Conservation (phyloP, 1,140 invertebrate genomes). For the Conus ventricosus region DNA sequence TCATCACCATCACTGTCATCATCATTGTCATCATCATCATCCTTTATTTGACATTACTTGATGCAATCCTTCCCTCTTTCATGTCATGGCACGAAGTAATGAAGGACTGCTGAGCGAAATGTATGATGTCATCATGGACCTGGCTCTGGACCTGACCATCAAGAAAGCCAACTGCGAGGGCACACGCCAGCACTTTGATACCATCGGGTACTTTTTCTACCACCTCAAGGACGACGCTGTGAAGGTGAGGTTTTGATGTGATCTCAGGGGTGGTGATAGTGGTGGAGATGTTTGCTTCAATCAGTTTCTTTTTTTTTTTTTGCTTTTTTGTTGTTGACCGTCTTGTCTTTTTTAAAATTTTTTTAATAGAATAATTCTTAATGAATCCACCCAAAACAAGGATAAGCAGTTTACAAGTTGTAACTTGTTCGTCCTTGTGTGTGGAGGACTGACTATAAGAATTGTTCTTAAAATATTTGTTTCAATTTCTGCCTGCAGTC, state of each 20-base stretch:
- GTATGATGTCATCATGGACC: slow-evolving; percentile 24
- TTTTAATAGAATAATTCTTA: too few relatives aligned
- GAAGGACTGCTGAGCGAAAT: neutral
- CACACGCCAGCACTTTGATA: slow-evolving; percentile 17
- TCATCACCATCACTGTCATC: too few relatives aligned
- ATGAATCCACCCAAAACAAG: too few relatives aligned
- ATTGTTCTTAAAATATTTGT: too few relatives aligned
- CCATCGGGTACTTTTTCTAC: slow-evolving; percentile 28
- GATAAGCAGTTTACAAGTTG: too few relatives aligned
- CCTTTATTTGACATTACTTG: neutral
- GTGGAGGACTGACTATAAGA: too few relatives aligned
- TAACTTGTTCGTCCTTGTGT: too few relatives aligned
- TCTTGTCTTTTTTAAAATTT: too few relatives aligned
- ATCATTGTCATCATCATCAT: neutral
- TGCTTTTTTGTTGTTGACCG: neutral
- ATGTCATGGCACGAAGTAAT: neutral
- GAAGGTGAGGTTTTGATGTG: neutral
- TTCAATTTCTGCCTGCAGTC: too few relatives aligned
- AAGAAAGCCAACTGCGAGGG: slow-evolving; percentile 22
- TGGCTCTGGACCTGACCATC: slow-evolving; percentile 28
- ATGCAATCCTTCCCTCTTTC: too few relatives aligned
- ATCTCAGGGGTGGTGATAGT: too few relatives aligned
- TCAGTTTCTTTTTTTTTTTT: neutral
- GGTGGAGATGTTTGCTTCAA: too few relatives aligned
- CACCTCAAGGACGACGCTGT: slow-evolving; percentile 2